Conservation (phyloP, 2,113 vertebrate species). For the Plestiodon gilberti region DNA sequence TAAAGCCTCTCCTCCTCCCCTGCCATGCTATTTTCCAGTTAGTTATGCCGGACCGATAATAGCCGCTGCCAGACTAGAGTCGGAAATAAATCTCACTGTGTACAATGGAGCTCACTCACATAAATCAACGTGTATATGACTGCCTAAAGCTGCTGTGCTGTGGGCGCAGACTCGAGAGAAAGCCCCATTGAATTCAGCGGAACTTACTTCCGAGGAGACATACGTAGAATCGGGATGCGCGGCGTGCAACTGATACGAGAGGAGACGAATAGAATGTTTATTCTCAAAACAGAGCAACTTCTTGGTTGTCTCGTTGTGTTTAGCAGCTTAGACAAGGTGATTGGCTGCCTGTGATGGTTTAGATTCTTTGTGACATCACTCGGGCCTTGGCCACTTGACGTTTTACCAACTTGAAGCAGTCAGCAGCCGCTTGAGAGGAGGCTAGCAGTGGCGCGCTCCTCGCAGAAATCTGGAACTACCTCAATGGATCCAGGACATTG, state of each 20-base stretch:
- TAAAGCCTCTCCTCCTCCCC: too few species aligned
- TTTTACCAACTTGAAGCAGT: neutral
- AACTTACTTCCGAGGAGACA: neutral
- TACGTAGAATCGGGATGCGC: too few species aligned
- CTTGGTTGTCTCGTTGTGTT: rapidly evolving
- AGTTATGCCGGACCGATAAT: too few species aligned
- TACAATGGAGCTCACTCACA: too few species aligned
- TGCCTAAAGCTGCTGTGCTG: too few species aligned
- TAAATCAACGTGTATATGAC: too few species aligned
- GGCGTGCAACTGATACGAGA: neutral
- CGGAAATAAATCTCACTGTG: too few species aligned
- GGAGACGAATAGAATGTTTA: neutral
- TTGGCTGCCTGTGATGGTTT: neutral
- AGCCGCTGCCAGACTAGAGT: too few species aligned
- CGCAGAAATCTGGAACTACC: neutral
- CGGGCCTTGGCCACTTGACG: neutral
- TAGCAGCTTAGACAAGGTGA: neutral
- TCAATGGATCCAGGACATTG: constrained; percentile 32
- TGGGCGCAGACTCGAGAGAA: too few species aligned
- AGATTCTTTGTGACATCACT: constrained; percentile 11
- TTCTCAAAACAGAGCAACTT: neutral
- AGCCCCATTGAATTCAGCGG: too few species aligned
- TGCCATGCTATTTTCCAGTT: too few species aligned
- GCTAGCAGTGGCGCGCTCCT: neutral
- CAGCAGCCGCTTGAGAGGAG: neutral